Conservation (phyloP, 2,888 invertebrate genomes). For the Caenorhabditis sp. region DNA sequence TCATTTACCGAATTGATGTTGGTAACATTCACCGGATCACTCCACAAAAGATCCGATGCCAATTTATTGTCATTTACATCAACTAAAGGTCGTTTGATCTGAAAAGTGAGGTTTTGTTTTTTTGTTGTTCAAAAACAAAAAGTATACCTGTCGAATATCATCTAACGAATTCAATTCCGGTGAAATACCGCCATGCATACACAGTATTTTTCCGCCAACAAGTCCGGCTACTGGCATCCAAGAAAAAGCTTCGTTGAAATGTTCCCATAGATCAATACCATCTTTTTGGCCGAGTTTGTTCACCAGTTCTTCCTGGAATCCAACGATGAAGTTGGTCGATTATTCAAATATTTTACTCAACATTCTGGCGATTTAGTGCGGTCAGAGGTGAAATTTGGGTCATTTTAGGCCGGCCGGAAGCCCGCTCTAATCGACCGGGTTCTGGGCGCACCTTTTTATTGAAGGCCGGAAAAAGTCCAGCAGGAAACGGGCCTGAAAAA, state of each 20-base stretch:
- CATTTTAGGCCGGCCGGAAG: no score
- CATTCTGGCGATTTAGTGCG: no score
- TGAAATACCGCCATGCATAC: constrained; percentile 51
- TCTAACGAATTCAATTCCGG: constrained; percentile 16
- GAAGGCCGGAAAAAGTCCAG: no score
- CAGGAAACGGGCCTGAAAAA: no score
- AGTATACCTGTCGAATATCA: constrained; percentile 19
- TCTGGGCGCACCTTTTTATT: no score
- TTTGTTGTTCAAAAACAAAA: no score
- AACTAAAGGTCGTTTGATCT: constrained; percentile 31
- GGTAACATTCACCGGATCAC: constrained; percentile 29
- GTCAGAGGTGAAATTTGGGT: no score
- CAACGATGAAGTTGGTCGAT: not conserved
- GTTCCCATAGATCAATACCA: constrained; percentile 15
- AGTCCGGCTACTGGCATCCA: constrained; percentile 40
- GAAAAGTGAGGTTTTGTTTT: not conserved
- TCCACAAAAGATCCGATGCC: constrained; percentile 34
- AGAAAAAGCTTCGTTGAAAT: constrained; percentile 35
- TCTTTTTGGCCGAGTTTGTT: not conserved
- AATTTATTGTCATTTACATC: constrained; percentile 10
- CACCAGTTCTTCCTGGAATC: constrained; percentile 4
- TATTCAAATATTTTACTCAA: not conserved
- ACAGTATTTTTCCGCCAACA: constrained; percentile 35
- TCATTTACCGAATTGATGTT: not conserved
- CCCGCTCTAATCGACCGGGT: no score